Evolutionary conservation across 1,140 invertebrate species (phyloP).

Genomic region (Trichonephila inaurata): DNA sequence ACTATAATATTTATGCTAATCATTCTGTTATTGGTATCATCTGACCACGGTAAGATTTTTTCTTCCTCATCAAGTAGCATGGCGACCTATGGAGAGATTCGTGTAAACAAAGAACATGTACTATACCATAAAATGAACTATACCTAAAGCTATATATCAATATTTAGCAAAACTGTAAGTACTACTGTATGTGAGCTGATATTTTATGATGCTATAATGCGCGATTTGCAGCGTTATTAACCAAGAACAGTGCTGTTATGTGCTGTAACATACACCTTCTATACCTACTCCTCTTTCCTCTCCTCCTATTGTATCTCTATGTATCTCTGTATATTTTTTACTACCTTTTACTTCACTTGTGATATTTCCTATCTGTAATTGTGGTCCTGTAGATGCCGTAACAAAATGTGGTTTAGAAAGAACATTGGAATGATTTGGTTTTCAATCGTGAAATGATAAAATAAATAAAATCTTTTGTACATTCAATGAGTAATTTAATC

Average conservation of each 20-base stretch:
- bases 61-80: neutral
- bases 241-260: conserved; percentile 11
- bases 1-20: too few relatives aligned
- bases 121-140: conserved; percentile 61
- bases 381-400: conserved; percentile 25
- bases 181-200: conserved; percentile 68
- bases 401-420: neutral
- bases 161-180: conserved; percentile 73
- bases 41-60: too few relatives aligned
- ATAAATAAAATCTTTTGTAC: too few relatives aligned
- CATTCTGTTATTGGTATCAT: too few relatives aligned
- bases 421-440: too few relatives aligned
- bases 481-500: too few relatives aligned
- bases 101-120: conserved; percentile 44
- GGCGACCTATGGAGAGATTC: neutral
- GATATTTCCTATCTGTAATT: conserved; percentile 56
- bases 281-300: conserved; percentile 36
- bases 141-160: conserved; percentile 65
- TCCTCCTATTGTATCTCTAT: conserved; percentile 46
- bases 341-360: conserved; percentile 67
- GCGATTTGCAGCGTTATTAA: conserved; percentile 11
- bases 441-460: too few relatives aligned
- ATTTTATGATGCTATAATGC: conserved; percentile 57
- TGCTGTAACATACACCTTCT: conserved; percentile 28
- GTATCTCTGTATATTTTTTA: conserved; percentile 66